These are phyloP conservation scores for Baryphthengus martii DNA, from an alignment of 2,113 vertebrate species.

Conservation along the genomic window DNA sequence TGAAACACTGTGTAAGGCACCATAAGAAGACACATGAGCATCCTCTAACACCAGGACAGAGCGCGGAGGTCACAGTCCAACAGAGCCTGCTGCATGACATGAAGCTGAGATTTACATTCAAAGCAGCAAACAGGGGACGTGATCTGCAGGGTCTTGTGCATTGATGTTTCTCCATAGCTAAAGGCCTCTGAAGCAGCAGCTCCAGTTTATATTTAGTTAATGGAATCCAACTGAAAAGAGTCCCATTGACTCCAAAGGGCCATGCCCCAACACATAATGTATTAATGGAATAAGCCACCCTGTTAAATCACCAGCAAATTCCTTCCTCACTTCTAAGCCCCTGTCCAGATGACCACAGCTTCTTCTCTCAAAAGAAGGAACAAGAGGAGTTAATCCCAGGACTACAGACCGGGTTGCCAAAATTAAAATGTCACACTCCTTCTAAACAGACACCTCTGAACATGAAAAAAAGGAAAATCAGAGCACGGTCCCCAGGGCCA, in stretches of 20 bases:
- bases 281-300: not conserved
- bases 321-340: not conserved
- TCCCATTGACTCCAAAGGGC: not conserved
- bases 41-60: accelerated
- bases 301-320: not conserved
- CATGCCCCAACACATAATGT: not conserved
- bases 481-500: not conserved
- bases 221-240: slow-evolving; percentile 2
- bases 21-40: not conserved
- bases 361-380: not conserved
- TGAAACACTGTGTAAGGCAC: not conserved
- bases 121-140: not conserved
- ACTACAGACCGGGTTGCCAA: not conserved
- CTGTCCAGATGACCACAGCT: not conserved
- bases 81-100: accelerated
- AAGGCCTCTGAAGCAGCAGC: not conserved
- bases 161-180: not conserved
- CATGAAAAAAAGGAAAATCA: not conserved
- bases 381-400: not conserved
- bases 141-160: not conserved
- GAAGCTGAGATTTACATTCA: not conserved
- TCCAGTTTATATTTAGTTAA: not conserved
- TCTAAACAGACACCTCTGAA: not conserved
- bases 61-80: accelerated
- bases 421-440: not conserved